Conservation (phyloP, 1,140 invertebrate species). For the Ridgeia piscesae region DNA sequence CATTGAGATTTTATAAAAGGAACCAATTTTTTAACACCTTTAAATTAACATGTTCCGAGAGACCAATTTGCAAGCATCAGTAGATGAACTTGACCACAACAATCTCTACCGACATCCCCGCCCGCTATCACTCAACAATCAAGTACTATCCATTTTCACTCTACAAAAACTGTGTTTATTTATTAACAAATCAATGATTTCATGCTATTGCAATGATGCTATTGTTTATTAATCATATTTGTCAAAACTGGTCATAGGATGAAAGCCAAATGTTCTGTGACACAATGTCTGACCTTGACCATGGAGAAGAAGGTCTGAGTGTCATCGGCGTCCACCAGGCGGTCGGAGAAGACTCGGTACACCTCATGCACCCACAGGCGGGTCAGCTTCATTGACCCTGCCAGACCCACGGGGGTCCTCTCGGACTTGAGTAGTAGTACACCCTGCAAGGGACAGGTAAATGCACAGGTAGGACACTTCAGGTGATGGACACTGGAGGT, state of each 20-base stretch:
- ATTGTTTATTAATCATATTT: no score
- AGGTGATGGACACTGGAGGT: not conserved
- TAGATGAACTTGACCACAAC: not conserved
- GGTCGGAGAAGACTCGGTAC: slow-evolving; percentile 57
- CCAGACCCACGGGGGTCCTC: slow-evolving; percentile 40
- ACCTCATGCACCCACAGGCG: slow-evolving; percentile 58
- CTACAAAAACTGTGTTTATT: not conserved
- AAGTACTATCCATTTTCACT: not conserved
- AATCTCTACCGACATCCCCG: not conserved
- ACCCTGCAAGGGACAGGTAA: slow-evolving; percentile 39
- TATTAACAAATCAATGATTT: no score
- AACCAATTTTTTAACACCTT: no score
- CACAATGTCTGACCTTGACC: slow-evolving; percentile 54
- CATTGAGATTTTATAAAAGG: no score
- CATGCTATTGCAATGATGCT: no score
- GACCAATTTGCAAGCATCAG: no score
- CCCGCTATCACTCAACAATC: no score
- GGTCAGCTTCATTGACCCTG: slow-evolving; percentile 48
- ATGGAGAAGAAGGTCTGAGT: slow-evolving; percentile 50
- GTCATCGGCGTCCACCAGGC: slow-evolving; percentile 53
- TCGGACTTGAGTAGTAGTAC: slow-evolving; percentile 48
- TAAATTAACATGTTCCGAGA: no score
- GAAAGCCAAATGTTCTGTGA: not conserved
- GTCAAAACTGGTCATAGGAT: not conserved
- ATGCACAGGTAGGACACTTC: not conserved